phyloP scores from a whole-genome alignment of 2,113 vertebrate species.

The Aspidoscelis tigris region DNA sequence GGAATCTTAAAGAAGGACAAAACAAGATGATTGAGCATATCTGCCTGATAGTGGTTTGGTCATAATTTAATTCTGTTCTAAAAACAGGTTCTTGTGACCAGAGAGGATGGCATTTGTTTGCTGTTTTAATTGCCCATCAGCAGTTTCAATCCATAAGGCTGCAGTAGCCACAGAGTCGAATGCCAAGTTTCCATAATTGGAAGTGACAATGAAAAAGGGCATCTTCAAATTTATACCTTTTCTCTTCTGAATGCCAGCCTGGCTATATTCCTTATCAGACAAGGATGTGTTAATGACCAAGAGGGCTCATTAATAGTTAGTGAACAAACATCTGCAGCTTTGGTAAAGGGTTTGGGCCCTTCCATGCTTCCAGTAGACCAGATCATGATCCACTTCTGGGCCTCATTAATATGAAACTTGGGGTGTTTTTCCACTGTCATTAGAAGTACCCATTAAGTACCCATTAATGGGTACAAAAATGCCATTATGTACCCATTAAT shows the following conservation, averaged over 20 bases:
- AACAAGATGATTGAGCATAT: neutral
- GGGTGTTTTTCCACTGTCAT: too few species aligned
- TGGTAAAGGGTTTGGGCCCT: too few species aligned
- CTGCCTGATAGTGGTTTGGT: neutral
- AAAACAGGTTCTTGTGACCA: neutral
- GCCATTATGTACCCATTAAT: too few species aligned
- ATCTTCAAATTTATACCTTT: slow-evolving; percentile 57
- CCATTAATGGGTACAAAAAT: too few species aligned
- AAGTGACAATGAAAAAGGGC: slow-evolving; percentile 36
- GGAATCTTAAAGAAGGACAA: accelerated
- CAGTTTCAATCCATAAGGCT: slow-evolving; percentile 26
- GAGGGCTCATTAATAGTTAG: neutral
- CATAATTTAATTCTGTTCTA: neutral
- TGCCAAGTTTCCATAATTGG: slow-evolving; percentile 52
- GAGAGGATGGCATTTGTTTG: slow-evolving; percentile 28
- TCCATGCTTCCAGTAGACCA: too few species aligned
- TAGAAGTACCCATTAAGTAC: too few species aligned
- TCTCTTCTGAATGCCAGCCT: neutral
- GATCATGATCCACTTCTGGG: too few species aligned
- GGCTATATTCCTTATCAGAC: neutral
- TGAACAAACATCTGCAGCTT: neutral
- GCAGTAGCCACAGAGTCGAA: slow-evolving; percentile 48
- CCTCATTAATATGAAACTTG: too few species aligned
- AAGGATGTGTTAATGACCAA: neutral
- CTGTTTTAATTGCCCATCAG: slow-evolving; percentile 31